Evolutionary conservation across 2,888 invertebrate genomes (phyloP).

Genomic region (Tyria jacobaeae): DNA sequence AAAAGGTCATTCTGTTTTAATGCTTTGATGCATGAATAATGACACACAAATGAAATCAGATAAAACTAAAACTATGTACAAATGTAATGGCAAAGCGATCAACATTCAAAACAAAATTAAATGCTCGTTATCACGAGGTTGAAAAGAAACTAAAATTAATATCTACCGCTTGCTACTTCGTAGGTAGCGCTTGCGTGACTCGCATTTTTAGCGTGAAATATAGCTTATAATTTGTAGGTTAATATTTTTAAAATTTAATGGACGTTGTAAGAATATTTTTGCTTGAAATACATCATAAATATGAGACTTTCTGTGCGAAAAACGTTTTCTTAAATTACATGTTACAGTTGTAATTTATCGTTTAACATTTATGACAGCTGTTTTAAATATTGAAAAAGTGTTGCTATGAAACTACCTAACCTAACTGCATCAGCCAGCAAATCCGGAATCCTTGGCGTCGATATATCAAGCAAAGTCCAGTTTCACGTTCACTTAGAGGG

Average conservation of each 20-base stretch:
- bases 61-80: background rate
- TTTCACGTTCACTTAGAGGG: too few species aligned
- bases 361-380: background rate
- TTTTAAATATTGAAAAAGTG: too few species aligned
- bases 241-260: slow-evolving; percentile 38
- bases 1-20: too few species aligned
- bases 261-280: slow-evolving; percentile 13
- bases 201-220: slow-evolving; percentile 58
- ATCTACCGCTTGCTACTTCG: slow-evolving; percentile 32
- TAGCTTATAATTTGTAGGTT: slow-evolving; percentile 51
- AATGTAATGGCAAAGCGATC: background rate
- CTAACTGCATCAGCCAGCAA: too few species aligned
- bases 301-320: background rate
- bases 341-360: background rate
- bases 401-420: too few species aligned
- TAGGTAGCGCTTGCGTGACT: slow-evolving; percentile 42
- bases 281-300: background rate
- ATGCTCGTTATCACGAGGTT: slow-evolving; percentile 29
- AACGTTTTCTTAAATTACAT: background rate
- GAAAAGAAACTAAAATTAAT: slow-evolving; percentile 49
- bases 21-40: too few species aligned
- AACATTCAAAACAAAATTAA: slow-evolving; percentile 13
- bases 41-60: background rate
- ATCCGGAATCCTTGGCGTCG: too few species aligned
- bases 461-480: too few species aligned